Percentiles rank a stretch among this genome's conserved stretches.
Evolutionary conservation across 2,113 vertebrate species (phyloP).

Genomic region (Macroglossus sobrinus): DNA sequence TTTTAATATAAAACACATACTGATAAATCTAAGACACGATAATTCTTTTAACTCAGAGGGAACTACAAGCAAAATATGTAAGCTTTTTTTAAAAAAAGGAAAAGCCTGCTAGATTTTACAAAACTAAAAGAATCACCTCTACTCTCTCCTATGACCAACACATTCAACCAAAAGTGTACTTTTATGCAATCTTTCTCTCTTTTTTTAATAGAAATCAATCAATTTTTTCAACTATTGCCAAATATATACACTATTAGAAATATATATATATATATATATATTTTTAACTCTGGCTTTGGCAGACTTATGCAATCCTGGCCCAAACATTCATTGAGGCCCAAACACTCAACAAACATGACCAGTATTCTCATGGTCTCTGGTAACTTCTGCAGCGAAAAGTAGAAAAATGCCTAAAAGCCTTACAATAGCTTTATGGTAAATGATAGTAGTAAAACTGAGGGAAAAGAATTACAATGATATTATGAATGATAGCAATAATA

Average conservation of each 20-base stretch:
- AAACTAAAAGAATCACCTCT: conserved; percentile 24
- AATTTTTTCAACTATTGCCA: conserved; percentile 12
- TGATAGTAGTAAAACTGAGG: not conserved
- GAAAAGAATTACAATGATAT: not conserved
- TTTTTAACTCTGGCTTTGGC: not conserved
- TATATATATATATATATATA: too few species aligned
- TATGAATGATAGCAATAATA: not conserved
- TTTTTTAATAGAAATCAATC: not conserved
- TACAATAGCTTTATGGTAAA: not conserved
- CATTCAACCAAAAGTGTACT: not conserved
- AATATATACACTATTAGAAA: not conserved
- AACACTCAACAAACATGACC: not conserved
- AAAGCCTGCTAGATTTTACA: conserved; percentile 37
- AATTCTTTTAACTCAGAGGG: conserved; percentile 49
- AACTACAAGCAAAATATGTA: conserved; percentile 2
- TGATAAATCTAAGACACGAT: not conserved
- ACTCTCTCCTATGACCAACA: not conserved
- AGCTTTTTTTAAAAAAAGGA: not conserved
- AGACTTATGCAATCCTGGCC: not conserved
- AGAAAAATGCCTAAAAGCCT: not conserved
- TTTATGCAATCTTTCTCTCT: not conserved
- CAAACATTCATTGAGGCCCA: not conserved
- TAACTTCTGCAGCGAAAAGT: not conserved
- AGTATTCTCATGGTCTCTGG: not conserved
- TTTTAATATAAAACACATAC: not conserved